Percentiles rank a stretch among this genome's conserved stretches.
Evolutionary conservation across 2,797 vertebrate genomes (phyloP).

Genomic region (Xiphophorus birchmanni): DNA sequence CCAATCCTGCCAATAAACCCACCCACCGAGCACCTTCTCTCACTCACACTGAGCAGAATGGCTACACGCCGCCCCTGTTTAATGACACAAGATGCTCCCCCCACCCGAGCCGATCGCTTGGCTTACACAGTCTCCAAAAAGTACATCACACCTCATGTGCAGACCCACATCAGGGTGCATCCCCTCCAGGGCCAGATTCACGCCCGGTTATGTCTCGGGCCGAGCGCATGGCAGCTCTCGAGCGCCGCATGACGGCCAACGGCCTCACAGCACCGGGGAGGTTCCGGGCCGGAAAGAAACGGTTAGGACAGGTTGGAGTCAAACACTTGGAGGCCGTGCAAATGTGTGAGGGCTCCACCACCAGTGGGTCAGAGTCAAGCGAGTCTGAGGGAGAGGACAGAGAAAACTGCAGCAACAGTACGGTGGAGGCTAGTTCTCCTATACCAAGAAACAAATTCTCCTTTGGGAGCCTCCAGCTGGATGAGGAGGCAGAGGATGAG

Average conservation of each 20-base stretch:
- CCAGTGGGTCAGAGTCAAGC: conserved; percentile 91
- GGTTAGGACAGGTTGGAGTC: conserved; percentile 23
- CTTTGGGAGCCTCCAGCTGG: conserved; percentile 85
- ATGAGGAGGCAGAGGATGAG: conserved; percentile 82
- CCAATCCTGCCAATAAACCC: conserved; percentile 76
- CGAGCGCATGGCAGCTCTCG: conserved; percentile 74
- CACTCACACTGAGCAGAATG: conserved; percentile 84
- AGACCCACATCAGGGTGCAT: conserved; percentile 79
- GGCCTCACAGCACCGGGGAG: conserved; percentile 78
- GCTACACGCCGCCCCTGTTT: conserved; percentile 64
- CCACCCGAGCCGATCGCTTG: conserved; percentile 64
- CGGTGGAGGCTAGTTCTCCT: conserved; percentile 69
- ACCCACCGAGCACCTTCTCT: conserved; percentile 78
- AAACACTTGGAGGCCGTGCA: conserved; percentile 81
- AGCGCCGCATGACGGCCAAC: conserved; percentile 84
- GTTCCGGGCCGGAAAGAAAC: conserved; percentile 54
- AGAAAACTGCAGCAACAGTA: conserved; percentile 74
- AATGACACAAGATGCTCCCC: conserved; percentile 72
- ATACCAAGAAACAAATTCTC: conserved; percentile 83
- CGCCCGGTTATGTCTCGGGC: conserved; percentile 74
- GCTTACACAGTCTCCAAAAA: conserved; percentile 71
- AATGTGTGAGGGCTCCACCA: conserved; percentile 85
- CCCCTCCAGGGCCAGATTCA: conserved; percentile 56
- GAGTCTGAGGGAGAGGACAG: conserved; percentile 85
- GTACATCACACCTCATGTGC: conserved; percentile 79